A percentile compares a stretch with the other conserved stretches of the same genome.
Conservation (phyloP, 2,888 invertebrate species). For the Heteromyza rotundicornis region DNA sequence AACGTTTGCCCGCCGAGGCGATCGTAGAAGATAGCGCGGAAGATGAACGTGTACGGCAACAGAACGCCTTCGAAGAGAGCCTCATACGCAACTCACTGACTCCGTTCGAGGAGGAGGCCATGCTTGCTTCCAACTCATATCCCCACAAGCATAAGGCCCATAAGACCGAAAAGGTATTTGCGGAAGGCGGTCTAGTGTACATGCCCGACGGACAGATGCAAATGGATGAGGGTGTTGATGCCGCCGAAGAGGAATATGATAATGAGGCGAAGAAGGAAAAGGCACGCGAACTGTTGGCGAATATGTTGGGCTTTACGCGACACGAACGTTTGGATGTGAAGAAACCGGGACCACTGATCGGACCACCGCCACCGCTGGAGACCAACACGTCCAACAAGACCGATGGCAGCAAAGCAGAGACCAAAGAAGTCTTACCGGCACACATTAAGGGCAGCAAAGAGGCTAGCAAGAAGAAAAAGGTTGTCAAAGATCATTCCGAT, state of each 20-base stretch:
- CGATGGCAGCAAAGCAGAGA: constrained; percentile 37
- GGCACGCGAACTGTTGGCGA: constrained; percentile 67
- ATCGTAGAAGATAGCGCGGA: constrained; percentile 19
- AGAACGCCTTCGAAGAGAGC: constrained; percentile 40
- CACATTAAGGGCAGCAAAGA: constrained; percentile 55
- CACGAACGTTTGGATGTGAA: constrained; percentile 91
- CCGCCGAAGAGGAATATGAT: constrained; percentile 37
- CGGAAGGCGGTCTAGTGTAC: constrained; percentile 70
- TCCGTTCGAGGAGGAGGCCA: constrained; percentile 53
- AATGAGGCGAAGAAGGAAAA: constrained; percentile 59
- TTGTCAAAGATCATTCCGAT: constrained; percentile 59
- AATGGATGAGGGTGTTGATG: constrained; percentile 18
- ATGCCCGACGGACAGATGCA: constrained; percentile 55
- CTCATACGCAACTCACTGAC: constrained; percentile 49
- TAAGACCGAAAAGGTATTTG: constrained; percentile 63
- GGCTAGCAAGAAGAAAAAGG: constrained; percentile 54
- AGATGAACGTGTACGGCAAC: constrained; percentile 32
- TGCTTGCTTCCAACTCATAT: constrained; percentile 55
- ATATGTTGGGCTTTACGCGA: constrained; percentile 82
- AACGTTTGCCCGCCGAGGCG: constrained; percentile 21
- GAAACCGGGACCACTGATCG: constrained; percentile 86
- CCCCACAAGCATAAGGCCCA: constrained; percentile 40
- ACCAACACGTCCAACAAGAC: constrained; percentile 16
- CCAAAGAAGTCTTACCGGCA: constrained; percentile 58
- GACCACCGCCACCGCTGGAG: constrained; percentile 44